Conservation (phyloP, 1,140 invertebrate genomes). For the Drosophila lacertosa region DNA sequence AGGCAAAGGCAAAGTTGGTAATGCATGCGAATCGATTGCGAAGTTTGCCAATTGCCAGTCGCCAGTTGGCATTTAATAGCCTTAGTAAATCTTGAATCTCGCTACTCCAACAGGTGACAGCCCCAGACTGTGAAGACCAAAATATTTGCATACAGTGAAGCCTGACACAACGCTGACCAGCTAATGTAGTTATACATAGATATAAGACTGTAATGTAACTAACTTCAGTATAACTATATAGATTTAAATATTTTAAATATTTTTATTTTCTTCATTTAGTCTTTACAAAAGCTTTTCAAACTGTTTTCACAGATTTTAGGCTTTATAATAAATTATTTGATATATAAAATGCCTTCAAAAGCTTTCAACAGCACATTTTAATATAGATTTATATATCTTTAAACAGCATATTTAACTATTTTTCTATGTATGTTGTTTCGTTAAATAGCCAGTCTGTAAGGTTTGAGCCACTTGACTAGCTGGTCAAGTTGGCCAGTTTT, state of each 20-base stretch:
- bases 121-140: slow-evolving; percentile 1
- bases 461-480: not conserved
- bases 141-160: slow-evolving; percentile 28
- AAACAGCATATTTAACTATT: too few relatives aligned
- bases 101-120: slow-evolving; percentile 29
- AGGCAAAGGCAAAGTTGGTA: slow-evolving; percentile 31
- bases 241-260: too few relatives aligned
- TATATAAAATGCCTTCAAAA: too few relatives aligned
- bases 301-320: too few relatives aligned
- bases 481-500: slow-evolving; percentile 1
- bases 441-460: not conserved
- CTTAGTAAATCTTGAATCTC: slow-evolving; percentile 40
- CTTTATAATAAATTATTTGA: too few relatives aligned
- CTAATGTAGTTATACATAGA: not conserved
- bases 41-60: slow-evolving; percentile 26
- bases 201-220: too few relatives aligned
- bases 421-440: too few relatives aligned
- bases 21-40: slow-evolving; percentile 36
- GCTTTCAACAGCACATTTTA: too few relatives aligned
- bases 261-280: too few relatives aligned
- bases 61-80: slow-evolving; percentile 55
- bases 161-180: not conserved
- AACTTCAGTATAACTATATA: not conserved
- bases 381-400: too few relatives aligned
- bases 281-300: too few relatives aligned